Conservation (phyloP, 1,140 invertebrate genomes). For the Drosophila ogumai region DNA sequence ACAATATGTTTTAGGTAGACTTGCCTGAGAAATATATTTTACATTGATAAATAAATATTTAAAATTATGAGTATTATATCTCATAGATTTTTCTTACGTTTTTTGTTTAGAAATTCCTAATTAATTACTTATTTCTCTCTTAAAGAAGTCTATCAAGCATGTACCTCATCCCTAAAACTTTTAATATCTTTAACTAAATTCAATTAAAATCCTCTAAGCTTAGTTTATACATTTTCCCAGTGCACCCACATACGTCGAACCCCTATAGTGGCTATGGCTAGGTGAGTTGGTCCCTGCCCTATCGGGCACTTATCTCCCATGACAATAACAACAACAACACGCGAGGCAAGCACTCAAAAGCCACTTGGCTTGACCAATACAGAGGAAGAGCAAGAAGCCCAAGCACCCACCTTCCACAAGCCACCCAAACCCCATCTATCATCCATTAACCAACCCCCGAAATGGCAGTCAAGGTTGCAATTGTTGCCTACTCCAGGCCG, state of each 20-base stretch:
- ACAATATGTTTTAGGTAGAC: too few relatives aligned
- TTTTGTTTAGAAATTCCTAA: too few relatives aligned
- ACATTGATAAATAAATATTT: too few relatives aligned
- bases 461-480: slow-evolving; percentile 76
- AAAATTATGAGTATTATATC: too few relatives aligned
- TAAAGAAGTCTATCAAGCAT: too few relatives aligned
- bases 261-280: background rate
- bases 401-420: background rate
- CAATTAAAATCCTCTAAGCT: background rate
- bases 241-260: slow-evolving; percentile 4
- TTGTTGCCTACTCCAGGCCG: slow-evolving; percentile 51
- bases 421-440: slow-evolving; percentile 28
- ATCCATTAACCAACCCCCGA: slow-evolving; percentile 31
- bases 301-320: slow-evolving; percentile 60
- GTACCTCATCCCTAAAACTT: too few relatives aligned
- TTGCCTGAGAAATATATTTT: too few relatives aligned
- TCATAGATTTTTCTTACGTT: too few relatives aligned
- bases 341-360: slow-evolving; percentile 59
- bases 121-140: too few relatives aligned
- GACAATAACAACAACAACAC: slow-evolving; percentile 55
- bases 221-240: background rate
- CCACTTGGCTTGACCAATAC: slow-evolving; percentile 62
- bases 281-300: slow-evolving; percentile 20
- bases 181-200: background rate
- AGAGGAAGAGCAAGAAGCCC: background rate